A percentile compares a stretch with the other conserved stretches of the same genome.
Evolutionary conservation across 2,113 vertebrate genomes (phyloP).

Genomic region (Oenanthe melanoleuca): DNA sequence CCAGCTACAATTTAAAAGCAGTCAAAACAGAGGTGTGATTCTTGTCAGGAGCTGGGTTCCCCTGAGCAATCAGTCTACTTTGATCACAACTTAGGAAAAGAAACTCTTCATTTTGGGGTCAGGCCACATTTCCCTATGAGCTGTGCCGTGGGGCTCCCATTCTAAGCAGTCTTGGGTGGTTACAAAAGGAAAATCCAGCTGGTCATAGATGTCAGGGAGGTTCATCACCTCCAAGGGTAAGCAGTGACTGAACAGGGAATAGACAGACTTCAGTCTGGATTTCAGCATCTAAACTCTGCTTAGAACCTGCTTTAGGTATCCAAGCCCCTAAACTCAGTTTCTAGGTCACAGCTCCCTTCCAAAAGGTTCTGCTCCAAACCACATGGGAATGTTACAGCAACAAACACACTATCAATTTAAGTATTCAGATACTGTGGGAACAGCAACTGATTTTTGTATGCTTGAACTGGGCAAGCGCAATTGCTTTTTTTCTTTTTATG

Average conservation of each 20-base stretch:
- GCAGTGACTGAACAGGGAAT: neutral
- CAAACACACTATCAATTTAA: neutral
- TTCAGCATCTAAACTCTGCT: neutral
- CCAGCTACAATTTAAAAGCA: neutral
- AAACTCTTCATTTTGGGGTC: neutral
- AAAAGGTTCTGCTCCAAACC: neutral
- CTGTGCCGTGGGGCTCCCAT: neutral
- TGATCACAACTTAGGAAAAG: neutral
- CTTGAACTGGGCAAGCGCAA: neutral
- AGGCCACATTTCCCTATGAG: neutral
- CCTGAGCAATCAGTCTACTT: neutral
- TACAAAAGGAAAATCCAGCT: neutral
- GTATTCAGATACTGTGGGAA: neutral
- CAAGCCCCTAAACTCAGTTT: neutral
- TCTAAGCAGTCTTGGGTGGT: neutral
- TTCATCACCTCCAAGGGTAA: neutral
- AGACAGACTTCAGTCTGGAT: fast-evolving
- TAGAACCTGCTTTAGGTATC: neutral
- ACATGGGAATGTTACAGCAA: neutral
- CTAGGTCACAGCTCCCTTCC: neutral
- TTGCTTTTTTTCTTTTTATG: neutral
- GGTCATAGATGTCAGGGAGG: neutral
- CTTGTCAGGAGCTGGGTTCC: neutral
- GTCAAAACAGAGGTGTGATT: neutral
- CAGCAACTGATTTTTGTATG: neutral